Percentiles rank a stretch among this genome's conserved stretches.
Evolutionary conservation across 2,888 invertebrate genomes (phyloP).

Genomic region (Clanis bilineata): DNA sequence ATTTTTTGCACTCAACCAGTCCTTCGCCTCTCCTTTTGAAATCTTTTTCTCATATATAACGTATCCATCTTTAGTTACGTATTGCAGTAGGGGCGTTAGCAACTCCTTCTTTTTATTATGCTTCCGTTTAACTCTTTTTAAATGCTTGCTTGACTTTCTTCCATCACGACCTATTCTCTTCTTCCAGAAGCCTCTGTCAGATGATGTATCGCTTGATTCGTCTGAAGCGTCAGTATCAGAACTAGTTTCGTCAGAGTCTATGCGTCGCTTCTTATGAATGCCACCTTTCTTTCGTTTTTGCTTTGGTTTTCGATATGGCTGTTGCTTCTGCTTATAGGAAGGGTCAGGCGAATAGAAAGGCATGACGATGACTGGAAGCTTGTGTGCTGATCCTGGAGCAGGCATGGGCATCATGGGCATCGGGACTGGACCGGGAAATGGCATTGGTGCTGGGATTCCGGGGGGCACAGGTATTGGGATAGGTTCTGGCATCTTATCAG

Average conservation of each 20-base stretch:
- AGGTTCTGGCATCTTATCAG: slow-evolving; percentile 38
- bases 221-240: slow-evolving; percentile 34
- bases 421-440: slow-evolving; percentile 26
- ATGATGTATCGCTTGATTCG: slow-evolving; percentile 38
- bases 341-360: slow-evolving; percentile 70
- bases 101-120: slow-evolving; percentile 39
- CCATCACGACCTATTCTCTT: slow-evolving; percentile 19
- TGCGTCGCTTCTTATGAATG: slow-evolving; percentile 23
- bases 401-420: slow-evolving; percentile 30
- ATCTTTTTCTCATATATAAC: slow-evolving; percentile 72
- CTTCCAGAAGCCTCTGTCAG: slow-evolving; percentile 48
- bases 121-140: slow-evolving; percentile 30
- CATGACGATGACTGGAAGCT: slow-evolving; percentile 74
- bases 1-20: slow-evolving; percentile 56
- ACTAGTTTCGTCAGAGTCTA: slow-evolving; percentile 30
- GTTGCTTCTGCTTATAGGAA: slow-evolving; percentile 39
- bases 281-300: slow-evolving; percentile 26
- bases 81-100: slow-evolving; percentile 66
- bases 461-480: slow-evolving; percentile 40
- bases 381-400: slow-evolving; percentile 42
- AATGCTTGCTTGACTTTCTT: slow-evolving; percentile 32
- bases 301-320: slow-evolving; percentile 16
- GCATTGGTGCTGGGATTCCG: slow-evolving; percentile 29
- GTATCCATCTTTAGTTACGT: slow-evolving; percentile 72
- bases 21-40: slow-evolving; percentile 61